Base-by-base conservation (phyloP, 2,797 vertebrate genomes). In the Lepilemur ruficaudatus region DNA sequence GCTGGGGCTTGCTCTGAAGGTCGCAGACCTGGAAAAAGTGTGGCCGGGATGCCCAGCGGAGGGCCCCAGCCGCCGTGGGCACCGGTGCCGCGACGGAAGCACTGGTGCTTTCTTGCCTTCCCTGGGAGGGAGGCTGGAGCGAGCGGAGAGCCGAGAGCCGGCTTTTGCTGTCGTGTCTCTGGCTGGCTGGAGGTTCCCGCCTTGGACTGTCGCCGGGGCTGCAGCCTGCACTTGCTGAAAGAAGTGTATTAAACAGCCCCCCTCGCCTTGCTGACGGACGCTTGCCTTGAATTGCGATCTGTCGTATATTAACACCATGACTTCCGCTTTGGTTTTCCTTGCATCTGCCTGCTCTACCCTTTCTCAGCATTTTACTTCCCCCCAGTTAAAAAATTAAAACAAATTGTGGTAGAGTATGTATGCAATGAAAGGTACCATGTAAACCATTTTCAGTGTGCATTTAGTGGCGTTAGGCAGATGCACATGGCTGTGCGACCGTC, bases 141-240 rank as follows among this genome's bases (percentile, higher is more conserved):
- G 2, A 11, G 63, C 1, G 2, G 4, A 46, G 52, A 28, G 30
- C 17, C 18, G 41, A 23, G 5, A 80, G 55, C 25, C 52, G 35
- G 1, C 22, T 28, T 38, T 61, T 15, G 32, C 25, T 5, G 9
- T 12, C 0, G 0, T n/a, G 81, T 83, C 57, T 43, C 70, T 43
- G 63, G 95, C 63, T 1, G 18, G n/a, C 52, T 28, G 50, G 72
- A 35, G 73, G 25, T 14, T 30, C 28, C 32, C 13, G 13, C 52
- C 91, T 46, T 57, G 18, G 83, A 41, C 0, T 0, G 55, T 57
- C 32, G 35, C 14, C 9, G 4, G 0, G 0, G 0, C 70, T 70
- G 32, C 82, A 91, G 59, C 48, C 7, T 50, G 80, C 61, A 11
- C 50, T 35, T 28, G 11, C 12, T 23, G 5, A 61, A 61, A 43